Percentiles rank a stretch among this genome's conserved stretches.
Evolutionary conservation across 2,888 invertebrate species (phyloP).

Genomic region (Eremobia ochroleuca): DNA sequence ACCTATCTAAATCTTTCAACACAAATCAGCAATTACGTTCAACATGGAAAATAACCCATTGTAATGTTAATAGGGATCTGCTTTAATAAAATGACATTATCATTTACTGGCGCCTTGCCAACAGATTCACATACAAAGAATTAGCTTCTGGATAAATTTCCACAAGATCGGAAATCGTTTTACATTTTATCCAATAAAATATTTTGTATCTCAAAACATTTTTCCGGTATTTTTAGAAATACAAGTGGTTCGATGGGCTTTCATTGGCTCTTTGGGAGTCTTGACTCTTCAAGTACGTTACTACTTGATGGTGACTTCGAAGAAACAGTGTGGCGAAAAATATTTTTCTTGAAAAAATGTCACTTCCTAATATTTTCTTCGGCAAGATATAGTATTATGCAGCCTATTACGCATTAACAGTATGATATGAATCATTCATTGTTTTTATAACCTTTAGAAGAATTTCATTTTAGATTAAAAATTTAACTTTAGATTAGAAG

Average conservation of each 20-base stretch:
- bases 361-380: neutral
- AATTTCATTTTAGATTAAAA: too few relatives aligned
- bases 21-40: conserved; percentile 9
- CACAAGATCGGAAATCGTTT: conserved; percentile 41
- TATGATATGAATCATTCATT: neutral
- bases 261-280: conserved; percentile 28
- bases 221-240: conserved; percentile 18
- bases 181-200: conserved; percentile 32
- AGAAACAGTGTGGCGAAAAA: neutral
- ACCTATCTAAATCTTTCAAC: conserved; percentile 13
- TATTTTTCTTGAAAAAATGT: conserved; percentile 7
- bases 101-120: conserved; percentile 29
- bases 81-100: conserved; percentile 31
- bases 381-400: neutral
- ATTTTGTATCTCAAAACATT: conserved; percentile 17
- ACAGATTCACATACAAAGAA: conserved; percentile 14
- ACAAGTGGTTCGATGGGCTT: conserved; percentile 16
- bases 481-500: too few relatives aligned
- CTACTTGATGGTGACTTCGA: neutral
- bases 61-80: conserved; percentile 23
- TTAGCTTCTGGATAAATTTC: conserved; percentile 17
- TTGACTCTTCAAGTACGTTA: neutral
- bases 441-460: too few relatives aligned
- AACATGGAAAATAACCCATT: conserved; percentile 8
- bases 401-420: neutral